Evolutionary conservation across 2,797 vertebrate species (phyloP).

Genomic region (Gallirallus australis): DNA sequence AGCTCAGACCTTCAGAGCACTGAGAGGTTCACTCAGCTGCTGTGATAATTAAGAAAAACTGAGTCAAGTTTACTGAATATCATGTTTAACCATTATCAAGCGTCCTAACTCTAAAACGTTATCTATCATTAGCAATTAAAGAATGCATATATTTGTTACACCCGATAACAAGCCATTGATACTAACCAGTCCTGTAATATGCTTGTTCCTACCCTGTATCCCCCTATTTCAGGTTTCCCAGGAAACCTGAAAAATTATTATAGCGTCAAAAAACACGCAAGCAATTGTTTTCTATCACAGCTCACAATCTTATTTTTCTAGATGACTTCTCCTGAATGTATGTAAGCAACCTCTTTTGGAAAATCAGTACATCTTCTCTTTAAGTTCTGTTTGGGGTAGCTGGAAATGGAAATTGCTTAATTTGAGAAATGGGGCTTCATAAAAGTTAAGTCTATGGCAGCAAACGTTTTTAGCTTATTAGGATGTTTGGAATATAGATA

Average conservation of each 20-base stretch:
- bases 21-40: not conserved
- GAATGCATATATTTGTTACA: not conserved
- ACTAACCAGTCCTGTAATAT: not conserved
- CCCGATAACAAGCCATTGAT: not conserved
- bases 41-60: not conserved
- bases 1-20: not conserved
- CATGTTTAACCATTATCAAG: not conserved
- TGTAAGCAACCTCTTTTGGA: not conserved
- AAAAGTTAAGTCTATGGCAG: not conserved
- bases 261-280: not conserved
- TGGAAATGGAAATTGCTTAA: not conserved
- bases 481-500: not conserved
- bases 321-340: not conserved
- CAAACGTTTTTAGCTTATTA: not conserved
- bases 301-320: not conserved
- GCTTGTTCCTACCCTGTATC: not conserved
- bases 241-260: not conserved
- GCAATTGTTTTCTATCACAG: not conserved
- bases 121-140: not conserved
- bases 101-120: not conserved
- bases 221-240: not conserved
- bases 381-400: not conserved
- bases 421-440: not conserved
- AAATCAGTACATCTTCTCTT: not conserved
- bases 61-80: not conserved